Evolutionary conservation across 2,797 vertebrate genomes (phyloP).

Genomic region (Acipenser transmontanus): DNA sequence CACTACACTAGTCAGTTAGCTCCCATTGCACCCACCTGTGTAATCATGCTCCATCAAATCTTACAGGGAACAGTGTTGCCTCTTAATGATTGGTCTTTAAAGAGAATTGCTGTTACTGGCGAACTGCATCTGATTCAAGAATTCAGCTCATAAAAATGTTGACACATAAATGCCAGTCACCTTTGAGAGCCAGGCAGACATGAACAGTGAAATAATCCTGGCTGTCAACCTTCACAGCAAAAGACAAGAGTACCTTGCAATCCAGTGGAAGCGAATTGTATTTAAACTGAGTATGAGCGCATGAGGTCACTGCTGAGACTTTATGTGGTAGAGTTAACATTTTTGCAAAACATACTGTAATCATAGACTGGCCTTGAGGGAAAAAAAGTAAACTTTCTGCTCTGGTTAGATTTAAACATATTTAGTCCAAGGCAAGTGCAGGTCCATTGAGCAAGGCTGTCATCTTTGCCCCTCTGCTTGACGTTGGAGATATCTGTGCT

Average conservation of each 20-base stretch:
- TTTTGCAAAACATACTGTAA: too few relatives aligned
- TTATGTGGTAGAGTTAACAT: too few relatives aligned
- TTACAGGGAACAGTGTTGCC: too few relatives aligned
- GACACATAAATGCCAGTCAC: background rate
- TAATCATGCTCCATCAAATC: too few relatives aligned
- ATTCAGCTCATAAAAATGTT: background rate
- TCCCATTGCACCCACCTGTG: too few relatives aligned
- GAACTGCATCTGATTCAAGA: background rate
- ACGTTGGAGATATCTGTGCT: background rate
- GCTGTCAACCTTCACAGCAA: constrained; percentile 1
- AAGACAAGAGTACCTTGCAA: background rate
- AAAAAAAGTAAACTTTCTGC: too few relatives aligned
- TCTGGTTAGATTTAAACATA: background rate
- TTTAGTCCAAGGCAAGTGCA: background rate
- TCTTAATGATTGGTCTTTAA: too few relatives aligned
- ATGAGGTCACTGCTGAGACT: too few relatives aligned
- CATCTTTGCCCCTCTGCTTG: background rate
- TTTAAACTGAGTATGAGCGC: too few relatives aligned
- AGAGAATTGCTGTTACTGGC: background rate
- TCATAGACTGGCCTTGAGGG: too few relatives aligned
- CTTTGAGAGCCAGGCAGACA: background rate
- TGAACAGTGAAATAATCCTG: constrained; percentile 1
- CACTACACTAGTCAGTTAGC: too few relatives aligned
- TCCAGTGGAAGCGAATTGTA: too few relatives aligned
- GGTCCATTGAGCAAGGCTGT: constrained; percentile 1